These are phyloP conservation scores for Staurois parvus DNA, from an alignment of 2,797 vertebrate genomes.

Conservation along the genomic window DNA sequence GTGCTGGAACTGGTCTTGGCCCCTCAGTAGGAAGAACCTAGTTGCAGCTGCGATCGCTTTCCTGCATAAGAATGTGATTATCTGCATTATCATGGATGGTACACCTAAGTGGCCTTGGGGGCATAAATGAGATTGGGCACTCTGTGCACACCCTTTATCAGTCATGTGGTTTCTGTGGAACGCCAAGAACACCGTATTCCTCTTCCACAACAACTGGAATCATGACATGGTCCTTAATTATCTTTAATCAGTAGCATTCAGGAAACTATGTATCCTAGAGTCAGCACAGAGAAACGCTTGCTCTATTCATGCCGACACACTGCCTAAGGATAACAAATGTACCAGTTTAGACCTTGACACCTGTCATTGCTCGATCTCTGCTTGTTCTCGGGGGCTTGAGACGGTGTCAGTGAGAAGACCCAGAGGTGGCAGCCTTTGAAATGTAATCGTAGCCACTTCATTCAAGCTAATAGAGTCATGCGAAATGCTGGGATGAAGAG, in stretches of 20 bases:
- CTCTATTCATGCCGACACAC: constrained; percentile 18
- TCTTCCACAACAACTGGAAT: not conserved
- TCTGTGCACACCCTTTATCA: not conserved
- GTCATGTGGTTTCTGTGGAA: not conserved
- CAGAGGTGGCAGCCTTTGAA: constrained; percentile 59
- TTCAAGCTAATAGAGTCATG: constrained; percentile 12
- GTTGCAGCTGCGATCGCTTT: no score
- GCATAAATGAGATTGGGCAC: not conserved
- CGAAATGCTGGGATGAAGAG: not conserved
- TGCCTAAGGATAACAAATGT: constrained; percentile 55
- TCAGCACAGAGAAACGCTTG: not conserved
- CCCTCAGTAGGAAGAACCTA: no score
- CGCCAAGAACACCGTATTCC: constrained; percentile 19
- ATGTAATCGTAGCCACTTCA: constrained; percentile 48
- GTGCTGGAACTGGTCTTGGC: no score
- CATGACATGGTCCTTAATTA: constrained; percentile 32
- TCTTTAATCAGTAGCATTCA: constrained; percentile 23
- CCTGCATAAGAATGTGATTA: no score
- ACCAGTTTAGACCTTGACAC: constrained; percentile 52
- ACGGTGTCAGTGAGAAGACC: constrained; percentile 58
- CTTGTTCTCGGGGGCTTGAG: constrained; percentile 35
- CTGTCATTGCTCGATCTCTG: constrained; percentile 54
- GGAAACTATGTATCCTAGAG: constrained; percentile 14
- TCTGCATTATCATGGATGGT: no score
- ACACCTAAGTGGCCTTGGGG: not conserved